These are phyloP conservation scores for Macaria notata DNA, from an alignment of 2,888 invertebrate species.

Conservation along the genomic window DNA sequence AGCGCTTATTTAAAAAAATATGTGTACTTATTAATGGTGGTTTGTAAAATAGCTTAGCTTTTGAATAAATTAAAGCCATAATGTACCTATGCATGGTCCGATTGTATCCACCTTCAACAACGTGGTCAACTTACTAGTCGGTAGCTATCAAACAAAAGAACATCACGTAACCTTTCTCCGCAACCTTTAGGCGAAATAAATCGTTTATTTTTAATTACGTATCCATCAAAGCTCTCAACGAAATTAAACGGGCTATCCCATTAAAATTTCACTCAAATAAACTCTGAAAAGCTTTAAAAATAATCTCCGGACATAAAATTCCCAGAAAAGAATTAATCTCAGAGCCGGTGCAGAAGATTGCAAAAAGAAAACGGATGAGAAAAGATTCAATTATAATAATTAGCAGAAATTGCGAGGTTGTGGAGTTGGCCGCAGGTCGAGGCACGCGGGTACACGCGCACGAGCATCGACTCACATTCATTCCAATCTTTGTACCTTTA, in stretches of 20 bases:
- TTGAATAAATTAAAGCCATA: too few relatives aligned
- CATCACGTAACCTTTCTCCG: too few relatives aligned
- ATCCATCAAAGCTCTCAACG: constrained; percentile 18
- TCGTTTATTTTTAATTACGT: constrained; percentile 8
- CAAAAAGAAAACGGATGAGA: constrained; percentile 35
- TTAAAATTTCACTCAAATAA: constrained; percentile 9
- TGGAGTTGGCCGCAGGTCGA: constrained; percentile 2
- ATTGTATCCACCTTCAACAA: too few relatives aligned
- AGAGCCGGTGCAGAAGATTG: constrained; percentile 30
- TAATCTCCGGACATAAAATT: constrained; percentile 31
- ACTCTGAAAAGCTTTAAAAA: constrained; percentile 22
- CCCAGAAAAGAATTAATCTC: constrained; percentile 30
- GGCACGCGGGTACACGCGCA: background rate
- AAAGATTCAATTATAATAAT: constrained; percentile 41
- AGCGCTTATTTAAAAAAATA: too few relatives aligned
- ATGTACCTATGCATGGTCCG: too few relatives aligned
- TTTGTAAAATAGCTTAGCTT: too few relatives aligned
- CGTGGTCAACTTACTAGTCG: too few relatives aligned
- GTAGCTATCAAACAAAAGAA: too few relatives aligned
- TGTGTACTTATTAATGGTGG: too few relatives aligned
- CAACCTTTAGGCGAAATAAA: background rate
- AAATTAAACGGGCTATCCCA: constrained; percentile 12
- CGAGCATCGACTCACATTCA: too few relatives aligned
- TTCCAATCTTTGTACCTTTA: too few relatives aligned
- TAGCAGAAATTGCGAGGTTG: constrained; percentile 31